Conservation (phyloP, 35 echinoderm and acorn worm species). For the Ophiothrix spiculata region DNA sequence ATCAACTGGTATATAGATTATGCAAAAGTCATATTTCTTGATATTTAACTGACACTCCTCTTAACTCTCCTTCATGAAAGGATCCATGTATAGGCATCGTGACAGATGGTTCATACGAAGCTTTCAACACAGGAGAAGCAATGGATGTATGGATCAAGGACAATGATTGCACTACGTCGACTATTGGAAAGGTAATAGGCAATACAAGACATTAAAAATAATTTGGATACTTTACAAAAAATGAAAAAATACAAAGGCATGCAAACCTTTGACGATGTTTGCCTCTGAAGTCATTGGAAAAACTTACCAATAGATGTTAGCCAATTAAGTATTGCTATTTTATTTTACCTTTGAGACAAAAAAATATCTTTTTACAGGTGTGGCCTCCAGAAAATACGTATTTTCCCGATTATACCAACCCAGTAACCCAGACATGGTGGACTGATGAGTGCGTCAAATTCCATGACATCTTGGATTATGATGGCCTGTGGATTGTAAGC, state of each 20-base stretch:
- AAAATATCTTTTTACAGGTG: too few species aligned
- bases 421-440: slow-evolving; percentile 70
- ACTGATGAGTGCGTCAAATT: slow-evolving; percentile 72
- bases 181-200: slow-evolving; percentile 48
- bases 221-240: background rate
- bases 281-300: too few species aligned
- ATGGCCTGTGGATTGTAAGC: slow-evolving; percentile 96
- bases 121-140: slow-evolving; percentile 52
- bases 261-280: too few species aligned
- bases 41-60: too few species aligned
- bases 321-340: too few species aligned
- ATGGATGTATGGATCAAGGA: slow-evolving; percentile 55
- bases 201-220: background rate
- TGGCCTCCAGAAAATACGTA: slow-evolving; percentile 73
- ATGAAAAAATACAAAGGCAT: too few species aligned
- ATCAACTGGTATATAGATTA: too few species aligned
- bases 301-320: too few species aligned
- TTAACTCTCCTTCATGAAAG: too few species aligned
- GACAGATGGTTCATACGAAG: slow-evolving; percentile 32
- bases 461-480: slow-evolving; percentile 68
- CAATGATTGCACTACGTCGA: slow-evolving; percentile 27
- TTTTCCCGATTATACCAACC: slow-evolving; percentile 94
- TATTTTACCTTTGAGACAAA: too few species aligned
- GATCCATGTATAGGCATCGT: slow-evolving; percentile 76
- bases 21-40: too few species aligned